Evolutionary conservation across 2,797 vertebrate genomes (phyloP), one percentile per base, ranked within the genome.

Genomic region (Sciurus carolinensis): DNA sequence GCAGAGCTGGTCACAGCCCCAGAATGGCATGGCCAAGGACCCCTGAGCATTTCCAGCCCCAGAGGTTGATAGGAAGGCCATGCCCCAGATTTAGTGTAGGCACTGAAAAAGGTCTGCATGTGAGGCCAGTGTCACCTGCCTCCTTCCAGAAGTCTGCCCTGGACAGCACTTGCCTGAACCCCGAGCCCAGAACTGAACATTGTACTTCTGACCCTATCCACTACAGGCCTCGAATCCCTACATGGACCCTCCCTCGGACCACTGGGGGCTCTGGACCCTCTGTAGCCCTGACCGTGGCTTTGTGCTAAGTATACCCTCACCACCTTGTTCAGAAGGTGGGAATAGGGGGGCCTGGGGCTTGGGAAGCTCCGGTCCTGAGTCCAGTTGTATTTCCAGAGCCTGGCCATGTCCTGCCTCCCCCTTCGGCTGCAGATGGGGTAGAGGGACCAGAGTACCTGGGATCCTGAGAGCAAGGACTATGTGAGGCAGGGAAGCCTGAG

Each of bases 261-360:
- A 28, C 0, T 0, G 42, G 39, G 42, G 57, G 30, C 13, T 84
- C 80, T 3, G 2, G 57, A 13, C 36, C 79, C 10, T 2, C 42
- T 4, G 0, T 14, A 13, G 13, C 54, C 28, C 7, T 33, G 52
- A 24, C 7, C 1, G 52, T 1, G 0, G 77, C 54, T 80, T 30
- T 6, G 57, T 30, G 44, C 24, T 28, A 2, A 42, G 9, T 7
- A 12, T 22, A 33, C 24, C 44, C 33, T 54, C 26, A 7, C 47
- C 14, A 24, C 62, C n/a, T 28, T 0, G 0, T 24, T 83, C 28
- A 0, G 0, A 15, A 44, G 28, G 17, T 24, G 59, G 24, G 30
- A 22, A 4, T 1, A 39, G 13, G 52, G 14, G 44, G 77, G 22
- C 57, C 71, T 47, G 75, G 64, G 80, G 73, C 90, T 75, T 28